These are phyloP conservation scores for Delichon dasypus DNA, from an alignment of 2,797 vertebrate species.

Conservation along the genomic window DNA sequence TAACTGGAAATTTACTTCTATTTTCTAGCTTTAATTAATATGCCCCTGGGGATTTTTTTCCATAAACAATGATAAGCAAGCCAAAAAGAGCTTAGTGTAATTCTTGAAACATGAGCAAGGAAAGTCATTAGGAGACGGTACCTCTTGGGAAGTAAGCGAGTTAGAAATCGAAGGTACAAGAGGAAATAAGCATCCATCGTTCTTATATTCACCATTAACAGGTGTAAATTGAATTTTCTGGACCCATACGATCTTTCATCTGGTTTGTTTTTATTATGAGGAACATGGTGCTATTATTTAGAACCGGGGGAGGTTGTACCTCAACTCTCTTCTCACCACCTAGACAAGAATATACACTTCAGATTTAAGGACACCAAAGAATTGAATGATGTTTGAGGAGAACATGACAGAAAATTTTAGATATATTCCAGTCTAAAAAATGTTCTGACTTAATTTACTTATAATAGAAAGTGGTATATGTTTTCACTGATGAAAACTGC, in stretches of 20 bases:
- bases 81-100: constrained; percentile 29
- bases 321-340: neutral
- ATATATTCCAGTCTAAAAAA: neutral
- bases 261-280: neutral
- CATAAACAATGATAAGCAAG: neutral
- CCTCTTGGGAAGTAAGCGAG: constrained; percentile 37
- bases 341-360: neutral
- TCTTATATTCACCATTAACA: neutral
- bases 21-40: constrained; percentile 49
- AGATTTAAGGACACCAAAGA: neutral
- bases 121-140: constrained; percentile 32
- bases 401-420: neutral
- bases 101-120: constrained; percentile 2
- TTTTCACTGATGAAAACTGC: neutral
- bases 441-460: neutral
- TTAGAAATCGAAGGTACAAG: neutral
- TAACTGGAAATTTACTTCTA: neutral
- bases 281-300: neutral
- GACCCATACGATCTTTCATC: neutral
- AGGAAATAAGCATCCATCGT: constrained; percentile 10
- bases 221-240: constrained; percentile 32
- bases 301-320: neutral
- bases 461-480: neutral
- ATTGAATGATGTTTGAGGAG: neutral
- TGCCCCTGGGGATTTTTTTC: neutral